Percentiles rank a stretch among this genome's conserved stretches.
These are phyloP conservation scores for Littorina saxatilis DNA, from an alignment of 1,140 invertebrate genomes.

Conservation along the genomic window DNA sequence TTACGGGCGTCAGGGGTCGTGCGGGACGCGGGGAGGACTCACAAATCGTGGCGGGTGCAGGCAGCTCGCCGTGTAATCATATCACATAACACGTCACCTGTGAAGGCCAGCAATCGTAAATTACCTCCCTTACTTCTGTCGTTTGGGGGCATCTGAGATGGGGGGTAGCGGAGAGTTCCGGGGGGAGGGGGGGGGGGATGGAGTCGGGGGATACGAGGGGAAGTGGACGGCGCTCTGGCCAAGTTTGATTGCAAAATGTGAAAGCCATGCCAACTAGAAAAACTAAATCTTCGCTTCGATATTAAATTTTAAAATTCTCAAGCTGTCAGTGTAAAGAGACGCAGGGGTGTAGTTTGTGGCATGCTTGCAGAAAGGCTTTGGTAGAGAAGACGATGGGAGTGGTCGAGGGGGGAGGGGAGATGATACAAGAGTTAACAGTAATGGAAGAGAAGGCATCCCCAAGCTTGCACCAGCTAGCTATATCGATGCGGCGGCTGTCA, in stretches of 20 bases:
- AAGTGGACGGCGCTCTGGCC: no score
- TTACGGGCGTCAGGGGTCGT: constrained; percentile 6
- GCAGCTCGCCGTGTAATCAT: constrained; percentile 17
- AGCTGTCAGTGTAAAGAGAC: no score
- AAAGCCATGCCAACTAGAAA: no score
- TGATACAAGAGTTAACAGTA: not conserved
- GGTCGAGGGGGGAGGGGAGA: not conserved
- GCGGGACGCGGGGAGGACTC: not conserved
- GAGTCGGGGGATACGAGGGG: no score
- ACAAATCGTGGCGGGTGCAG: constrained; percentile 22
- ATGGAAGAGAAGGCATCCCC: no score
- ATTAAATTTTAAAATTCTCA: no score
- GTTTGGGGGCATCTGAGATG: not conserved
- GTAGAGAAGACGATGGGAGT: not conserved
- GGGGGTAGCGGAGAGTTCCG: not conserved
- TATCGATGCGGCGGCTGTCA: not conserved
- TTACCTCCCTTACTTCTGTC: constrained; percentile 1
- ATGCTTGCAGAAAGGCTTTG: no score
- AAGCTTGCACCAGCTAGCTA: no score
- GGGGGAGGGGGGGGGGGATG: no score
- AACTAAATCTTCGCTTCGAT: no score
- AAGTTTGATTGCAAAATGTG: no score
- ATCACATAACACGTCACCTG: constrained; percentile 16
- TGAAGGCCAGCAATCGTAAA: constrained; percentile 23
- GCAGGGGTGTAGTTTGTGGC: no score